Evolutionary conservation across 2,888 invertebrate species (phyloP).

Genomic region (Drosophila colorata): DNA sequence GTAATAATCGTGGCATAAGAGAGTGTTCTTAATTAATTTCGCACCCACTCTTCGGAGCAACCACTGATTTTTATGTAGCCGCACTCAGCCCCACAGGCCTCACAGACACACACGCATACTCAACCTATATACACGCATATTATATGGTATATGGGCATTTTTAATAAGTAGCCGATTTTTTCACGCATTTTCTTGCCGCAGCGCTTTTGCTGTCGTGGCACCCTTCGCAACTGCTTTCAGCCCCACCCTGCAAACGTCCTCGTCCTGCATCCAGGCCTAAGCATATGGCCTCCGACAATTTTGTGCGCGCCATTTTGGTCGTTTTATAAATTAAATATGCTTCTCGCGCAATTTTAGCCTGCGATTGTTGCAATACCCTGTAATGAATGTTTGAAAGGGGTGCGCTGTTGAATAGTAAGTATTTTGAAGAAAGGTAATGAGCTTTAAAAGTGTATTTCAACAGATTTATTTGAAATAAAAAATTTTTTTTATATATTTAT

Average conservation of each 20-base stretch:
- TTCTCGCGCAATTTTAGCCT: conserved; percentile 52
- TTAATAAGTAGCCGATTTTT: conserved; percentile 74
- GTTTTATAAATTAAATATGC: conserved; percentile 78
- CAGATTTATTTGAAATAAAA: too few species aligned
- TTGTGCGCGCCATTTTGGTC: conserved; percentile 52
- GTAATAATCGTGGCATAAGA: conserved; percentile 22
- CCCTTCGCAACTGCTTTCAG: conserved; percentile 16
- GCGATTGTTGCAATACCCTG: conserved; percentile 50
- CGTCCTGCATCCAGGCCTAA: conserved; percentile 2
- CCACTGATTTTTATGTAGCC: conserved; percentile 72
- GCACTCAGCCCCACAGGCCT: conserved; percentile 29
- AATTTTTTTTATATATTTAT: too few species aligned
- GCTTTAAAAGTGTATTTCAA: too few species aligned
- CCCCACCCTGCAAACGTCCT: neutral
- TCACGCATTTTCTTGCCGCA: conserved; percentile 52
- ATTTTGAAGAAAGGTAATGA: too few species aligned
- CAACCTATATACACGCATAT: conserved; percentile 50
- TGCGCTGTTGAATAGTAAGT: neutral
- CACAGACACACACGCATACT: conserved; percentile 5
- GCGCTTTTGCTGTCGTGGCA: conserved; percentile 28
- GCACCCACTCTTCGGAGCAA: conserved; percentile 43
- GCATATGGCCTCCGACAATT: conserved; percentile 47
- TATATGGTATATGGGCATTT: conserved; percentile 77
- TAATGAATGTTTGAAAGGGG: neutral
- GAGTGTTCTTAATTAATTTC: conserved; percentile 68